Evolutionary conservation across 2,797 vertebrate genomes (phyloP).

Genomic region (Yasuhikotakia modesta): DNA sequence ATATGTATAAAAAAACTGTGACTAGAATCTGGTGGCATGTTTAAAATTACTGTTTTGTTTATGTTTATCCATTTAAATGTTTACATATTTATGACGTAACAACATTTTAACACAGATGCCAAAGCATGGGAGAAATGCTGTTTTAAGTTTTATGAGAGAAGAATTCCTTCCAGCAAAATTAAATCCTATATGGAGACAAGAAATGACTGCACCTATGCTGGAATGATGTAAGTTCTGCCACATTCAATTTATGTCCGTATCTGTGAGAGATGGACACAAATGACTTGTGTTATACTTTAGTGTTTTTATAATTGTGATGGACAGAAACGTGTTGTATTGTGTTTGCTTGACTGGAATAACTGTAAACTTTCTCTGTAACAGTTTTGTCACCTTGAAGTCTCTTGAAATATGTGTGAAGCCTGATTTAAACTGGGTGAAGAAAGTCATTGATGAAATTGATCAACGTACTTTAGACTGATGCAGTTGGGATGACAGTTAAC

Average conservation of each 20-base stretch:
- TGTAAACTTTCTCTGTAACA: slow-evolving; percentile 24
- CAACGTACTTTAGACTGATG: background rate
- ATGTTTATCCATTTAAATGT: background rate
- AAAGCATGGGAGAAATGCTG: slow-evolving; percentile 19
- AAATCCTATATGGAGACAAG: background rate
- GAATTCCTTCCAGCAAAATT: background rate
- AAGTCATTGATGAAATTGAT: background rate
- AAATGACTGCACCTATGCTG: background rate
- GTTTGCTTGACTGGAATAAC: background rate
- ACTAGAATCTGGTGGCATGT: too few species aligned
- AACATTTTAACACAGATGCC: background rate
- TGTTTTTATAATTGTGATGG: too few species aligned
- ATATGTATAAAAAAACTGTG: background rate
- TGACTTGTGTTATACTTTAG: background rate
- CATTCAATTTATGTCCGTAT: background rate
- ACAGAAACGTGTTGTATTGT: background rate
- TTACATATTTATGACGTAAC: background rate
- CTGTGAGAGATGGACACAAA: background rate
- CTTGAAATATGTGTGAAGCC: slow-evolving; percentile 4
- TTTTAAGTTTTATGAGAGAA: background rate
- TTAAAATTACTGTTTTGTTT: too few species aligned
- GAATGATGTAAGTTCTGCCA: slow-evolving; percentile 33
- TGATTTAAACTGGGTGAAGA: background rate
- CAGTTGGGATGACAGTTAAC: background rate
- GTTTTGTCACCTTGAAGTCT: background rate